These are phyloP conservation scores for Heloderma charlesbogerti DNA, from an alignment of 2,113 vertebrate species.

Conservation along the genomic window DNA sequence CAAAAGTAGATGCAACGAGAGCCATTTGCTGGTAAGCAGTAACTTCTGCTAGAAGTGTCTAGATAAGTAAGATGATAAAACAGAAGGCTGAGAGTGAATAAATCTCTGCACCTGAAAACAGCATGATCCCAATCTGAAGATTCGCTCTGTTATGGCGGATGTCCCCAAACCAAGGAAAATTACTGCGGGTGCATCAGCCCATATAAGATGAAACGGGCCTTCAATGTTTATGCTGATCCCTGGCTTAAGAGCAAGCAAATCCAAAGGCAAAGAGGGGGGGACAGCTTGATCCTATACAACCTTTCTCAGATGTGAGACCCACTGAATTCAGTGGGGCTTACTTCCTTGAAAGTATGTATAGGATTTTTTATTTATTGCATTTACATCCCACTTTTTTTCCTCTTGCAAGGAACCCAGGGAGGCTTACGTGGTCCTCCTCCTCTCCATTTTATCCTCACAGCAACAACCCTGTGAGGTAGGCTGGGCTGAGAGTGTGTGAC, in stretches of 20 bases:
- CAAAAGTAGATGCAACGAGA: conserved; percentile 81
- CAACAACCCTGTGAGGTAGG: too few relatives aligned
- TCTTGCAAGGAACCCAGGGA: too few relatives aligned
- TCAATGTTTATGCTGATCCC: not conserved
- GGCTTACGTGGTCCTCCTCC: too few relatives aligned
- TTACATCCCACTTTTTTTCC: too few relatives aligned
- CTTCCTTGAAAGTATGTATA: too few relatives aligned
- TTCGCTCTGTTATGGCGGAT: not conserved
- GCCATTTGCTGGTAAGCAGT: conserved; percentile 90
- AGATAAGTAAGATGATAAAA: conserved; percentile 3
- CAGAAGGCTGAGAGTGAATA: not conserved
- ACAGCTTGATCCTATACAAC: not conserved
- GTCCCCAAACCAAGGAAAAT: not conserved
- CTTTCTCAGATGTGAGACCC: not conserved
- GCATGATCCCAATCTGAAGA: too few relatives aligned
- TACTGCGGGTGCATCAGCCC: not conserved
- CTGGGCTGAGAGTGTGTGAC: too few relatives aligned
- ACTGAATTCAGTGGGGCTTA: too few relatives aligned
- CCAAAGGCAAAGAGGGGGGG: not conserved
- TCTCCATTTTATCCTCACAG: too few relatives aligned
- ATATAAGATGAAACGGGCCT: not conserved
- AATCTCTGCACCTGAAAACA: not conserved
- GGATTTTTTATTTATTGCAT: too few relatives aligned
- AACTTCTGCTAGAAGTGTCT: conserved; percentile 82
- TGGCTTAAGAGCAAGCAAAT: not conserved